Evolutionary conservation across 2,888 invertebrate species (phyloP), one percentile per base, ranked within the genome.

Genomic region (Mythimna lalbum): DNA sequence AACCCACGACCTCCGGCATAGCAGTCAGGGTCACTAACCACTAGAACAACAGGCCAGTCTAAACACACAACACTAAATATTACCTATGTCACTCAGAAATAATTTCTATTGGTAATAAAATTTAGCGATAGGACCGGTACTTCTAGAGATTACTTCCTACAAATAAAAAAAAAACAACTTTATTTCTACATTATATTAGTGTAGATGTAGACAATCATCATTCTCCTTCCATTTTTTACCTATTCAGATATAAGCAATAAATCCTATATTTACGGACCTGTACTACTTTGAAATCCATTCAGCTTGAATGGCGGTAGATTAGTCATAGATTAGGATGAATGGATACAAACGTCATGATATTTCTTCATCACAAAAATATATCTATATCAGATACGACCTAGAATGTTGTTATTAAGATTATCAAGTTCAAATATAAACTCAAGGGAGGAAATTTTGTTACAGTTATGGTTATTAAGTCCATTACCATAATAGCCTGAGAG

Each of bases 391-490:
- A 14, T 73, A 53, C 14, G 53, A 21, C 73, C 33, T 47, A 74
- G 4, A 53, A 9, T 43, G n/a, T 19, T 56, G 36, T 47, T 1
- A 43, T 5, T 33, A 43, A 19, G 23, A 63, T 73, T 27, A 56
- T 63, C 50, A 47, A 73, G 5, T 52, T 3, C 50, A 43, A 9
- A 49, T 69, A 61, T 49, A 31, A 50, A 39, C 31, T 39, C 39
- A 52, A 60, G 4, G 17, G 39, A 47, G 12, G 5, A 53, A 52
- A 60, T 60, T 17, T 60, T 43, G 60, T 60, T 21, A 21, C 50
- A 52, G 43, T 49, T 53, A 62, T 53, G 21, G 49, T 50, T 65
- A 62, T 64, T 53, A 65, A 65, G 17, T 47, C n/a, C 23, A 72
- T 66, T 66, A 52, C 23, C 55, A 52, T 60, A 23, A 71, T 36